phyloP scores from a whole-genome alignment of 2,113 vertebrate genomes.

The Scartelaos histophorus region DNA sequence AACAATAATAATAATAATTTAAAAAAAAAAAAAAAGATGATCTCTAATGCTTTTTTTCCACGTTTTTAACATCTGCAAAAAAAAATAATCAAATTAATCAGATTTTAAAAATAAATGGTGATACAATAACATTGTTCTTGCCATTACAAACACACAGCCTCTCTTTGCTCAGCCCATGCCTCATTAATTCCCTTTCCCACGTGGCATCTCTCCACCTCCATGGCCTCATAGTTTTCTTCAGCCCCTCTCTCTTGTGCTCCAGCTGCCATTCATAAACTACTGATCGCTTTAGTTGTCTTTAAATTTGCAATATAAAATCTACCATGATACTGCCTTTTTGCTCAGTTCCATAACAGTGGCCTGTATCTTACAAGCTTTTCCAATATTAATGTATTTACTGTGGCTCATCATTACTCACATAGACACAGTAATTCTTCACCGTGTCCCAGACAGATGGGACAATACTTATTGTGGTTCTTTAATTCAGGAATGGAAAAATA shows the following conservation, averaged over 20 bases:
- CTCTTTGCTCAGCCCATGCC: conserved; percentile 37
- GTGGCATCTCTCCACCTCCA: conserved; percentile 53
- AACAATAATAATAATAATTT: too few relatives aligned
- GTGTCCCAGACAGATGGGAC: neutral
- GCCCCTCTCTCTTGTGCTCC: conserved; percentile 4
- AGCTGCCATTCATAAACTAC: conserved; percentile 17
- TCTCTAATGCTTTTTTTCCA: too few relatives aligned
- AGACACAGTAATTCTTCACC: conserved; percentile 10
- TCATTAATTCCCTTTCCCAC: conserved; percentile 72
- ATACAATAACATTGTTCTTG: too few relatives aligned
- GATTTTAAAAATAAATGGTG: neutral
- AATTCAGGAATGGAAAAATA: neutral
- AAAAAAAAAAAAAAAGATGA: too few relatives aligned
- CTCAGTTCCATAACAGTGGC: neutral
- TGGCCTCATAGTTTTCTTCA: conserved; percentile 8
- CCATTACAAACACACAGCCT: conserved; percentile 46
- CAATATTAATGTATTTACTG: conserved; percentile 29
- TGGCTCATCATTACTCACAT: conserved; percentile 17
- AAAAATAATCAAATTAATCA: neutral
- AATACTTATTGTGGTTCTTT: neutral
- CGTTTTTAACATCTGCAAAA: too few relatives aligned
- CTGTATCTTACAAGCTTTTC: conserved; percentile 2
- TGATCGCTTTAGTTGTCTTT: conserved; percentile 39
- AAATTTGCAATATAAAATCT: conserved; percentile 6
- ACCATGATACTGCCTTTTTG: neutral